These are phyloP conservation scores for Saccostrea echinata DNA, from an alignment of 1,140 invertebrate species.

Conservation along the genomic window DNA sequence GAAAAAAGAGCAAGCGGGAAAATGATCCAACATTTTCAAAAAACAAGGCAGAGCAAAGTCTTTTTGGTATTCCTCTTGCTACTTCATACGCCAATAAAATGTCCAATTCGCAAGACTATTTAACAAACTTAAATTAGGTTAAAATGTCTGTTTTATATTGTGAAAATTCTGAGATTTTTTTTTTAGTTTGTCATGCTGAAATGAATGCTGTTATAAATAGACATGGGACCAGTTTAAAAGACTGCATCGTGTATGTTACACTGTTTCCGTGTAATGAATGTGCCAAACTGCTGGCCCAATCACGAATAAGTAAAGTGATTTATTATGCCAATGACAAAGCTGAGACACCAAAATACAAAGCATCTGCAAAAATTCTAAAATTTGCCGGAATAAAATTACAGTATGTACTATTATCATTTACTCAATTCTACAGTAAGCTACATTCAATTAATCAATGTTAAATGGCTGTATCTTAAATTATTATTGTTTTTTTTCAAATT, in stretches of 20 bases:
- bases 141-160: too few relatives aligned
- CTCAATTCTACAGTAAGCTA: too few relatives aligned
- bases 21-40: not conserved
- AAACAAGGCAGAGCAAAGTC: not conserved
- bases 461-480: too few relatives aligned
- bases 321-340: conserved; percentile 89
- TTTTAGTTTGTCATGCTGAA: conserved; percentile 95
- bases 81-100: too few relatives aligned
- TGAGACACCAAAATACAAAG: not conserved
- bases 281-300: conserved; percentile 95
- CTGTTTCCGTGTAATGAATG: conserved; percentile 97
- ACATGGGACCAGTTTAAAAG: conserved; percentile 86
- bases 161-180: not conserved
- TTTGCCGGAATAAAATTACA: too few relatives aligned
- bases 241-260: conserved; percentile 90
- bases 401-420: too few relatives aligned
- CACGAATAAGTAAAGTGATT: conserved; percentile 88
- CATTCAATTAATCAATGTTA: too few relatives aligned
- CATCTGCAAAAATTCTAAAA: too few relatives aligned
- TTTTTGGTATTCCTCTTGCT: not conserved
- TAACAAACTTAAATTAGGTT: too few relatives aligned
- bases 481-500: too few relatives aligned
- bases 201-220: conserved; percentile 96
- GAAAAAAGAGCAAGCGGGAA: too few relatives aligned
- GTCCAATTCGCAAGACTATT: too few relatives aligned